Base-by-base conservation (phyloP, 2,113 vertebrate species). In the Eptesicus fuscus region DNA sequence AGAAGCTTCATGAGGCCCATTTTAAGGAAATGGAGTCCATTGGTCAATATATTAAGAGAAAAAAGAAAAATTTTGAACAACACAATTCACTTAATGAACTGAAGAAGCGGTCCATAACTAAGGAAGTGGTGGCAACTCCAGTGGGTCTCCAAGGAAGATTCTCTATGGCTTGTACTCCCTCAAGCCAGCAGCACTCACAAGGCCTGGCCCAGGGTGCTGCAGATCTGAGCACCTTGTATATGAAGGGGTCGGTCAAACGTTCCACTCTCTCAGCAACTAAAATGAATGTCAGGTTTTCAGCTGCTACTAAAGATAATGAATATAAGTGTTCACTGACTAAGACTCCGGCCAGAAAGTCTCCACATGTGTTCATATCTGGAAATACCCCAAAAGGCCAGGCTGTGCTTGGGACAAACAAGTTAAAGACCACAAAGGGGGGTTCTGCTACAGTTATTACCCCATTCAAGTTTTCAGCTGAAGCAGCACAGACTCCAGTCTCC, bases 261-360 rank as follows among this genome's bases (percentile, higher is more conserved):
- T 98, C 98, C 0, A 94, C 98, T 6, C 91, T 99, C 82, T 99
- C 99, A 30, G 98, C 98, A 35, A 97, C 98, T 83, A 99, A 99
- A 98, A 99, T 99, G 98, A 99, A 99, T 0, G 99, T 99, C 96
- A 99, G 99, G 93, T 99, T 99, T 97, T 99, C 99, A 0, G 98
- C 99, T 88, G 97, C 98, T n/a, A 99, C 99, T 28, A 97, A 97
- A 82, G 99, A 99, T 93, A 99, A 99, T 18, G 99, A 99, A 84
- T 97, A 99, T 53, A 99, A 99, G 90, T 98, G 94, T 13, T 99
- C 99, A 16, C 95, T 99, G 93, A 97, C 98, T 91, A 99, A 99
- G 98, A 99, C 99, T 13, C 99, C 99, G 1, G 98, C 99, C 56
- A 98, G 99, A 93, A 98, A 98, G 99, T 99, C 99, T 44, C 97